These are phyloP conservation scores for Meandrusa payeni DNA, from an alignment of 2,888 invertebrate species.

Conservation along the genomic window DNA sequence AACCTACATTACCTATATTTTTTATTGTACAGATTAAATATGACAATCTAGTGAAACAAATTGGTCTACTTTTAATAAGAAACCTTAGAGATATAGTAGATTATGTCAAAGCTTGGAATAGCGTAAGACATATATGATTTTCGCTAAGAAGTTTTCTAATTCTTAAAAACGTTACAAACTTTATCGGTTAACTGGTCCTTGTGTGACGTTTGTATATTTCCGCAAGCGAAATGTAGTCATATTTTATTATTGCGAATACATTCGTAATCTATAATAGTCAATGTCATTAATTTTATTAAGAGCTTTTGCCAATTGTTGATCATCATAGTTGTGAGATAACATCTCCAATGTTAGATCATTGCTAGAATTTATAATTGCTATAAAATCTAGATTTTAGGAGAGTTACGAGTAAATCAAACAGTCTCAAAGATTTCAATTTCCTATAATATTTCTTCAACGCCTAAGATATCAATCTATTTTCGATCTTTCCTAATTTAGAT, in stretches of 20 bases:
- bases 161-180: background rate
- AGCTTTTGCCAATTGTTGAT: too few species aligned
- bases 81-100: constrained; percentile 1
- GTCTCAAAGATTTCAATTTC: too few species aligned
- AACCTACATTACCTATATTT: constrained; percentile 19
- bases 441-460: too few species aligned
- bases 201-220: constrained; percentile 1
- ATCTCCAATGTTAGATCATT: background rate
- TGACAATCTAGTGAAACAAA: constrained; percentile 14
- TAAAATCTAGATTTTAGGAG: background rate
- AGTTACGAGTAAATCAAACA: too few species aligned
- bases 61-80: constrained; percentile 11
- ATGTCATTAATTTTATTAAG: too few species aligned
- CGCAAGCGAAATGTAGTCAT: constrained; percentile 1
- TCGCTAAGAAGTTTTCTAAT: background rate
- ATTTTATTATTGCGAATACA: too few species aligned
- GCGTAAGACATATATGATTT: background rate
- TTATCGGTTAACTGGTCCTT: constrained; percentile 2
- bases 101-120: constrained; percentile 1
- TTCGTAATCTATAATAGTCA: too few species aligned
- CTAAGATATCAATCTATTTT: too few species aligned
- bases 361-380: background rate
- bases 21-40: constrained; percentile 16
- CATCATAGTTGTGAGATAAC: background rate
- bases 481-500: constrained; percentile 16